Percentiles rank a stretch among this genome's conserved stretches.
These are phyloP conservation scores for Morpho helenor DNA, from an alignment of 2,888 invertebrate genomes.

Conservation along the genomic window DNA sequence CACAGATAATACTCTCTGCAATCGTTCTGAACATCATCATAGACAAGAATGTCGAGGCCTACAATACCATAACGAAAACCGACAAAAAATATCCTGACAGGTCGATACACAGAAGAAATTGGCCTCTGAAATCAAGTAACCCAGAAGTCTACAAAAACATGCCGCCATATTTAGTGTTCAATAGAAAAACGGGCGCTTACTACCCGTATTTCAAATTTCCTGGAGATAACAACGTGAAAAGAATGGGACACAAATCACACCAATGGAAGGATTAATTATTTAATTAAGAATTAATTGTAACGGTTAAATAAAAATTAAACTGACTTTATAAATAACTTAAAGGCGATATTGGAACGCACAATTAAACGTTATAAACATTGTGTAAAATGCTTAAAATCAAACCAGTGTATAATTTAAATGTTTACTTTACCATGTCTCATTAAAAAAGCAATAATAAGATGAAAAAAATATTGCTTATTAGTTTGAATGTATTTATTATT, in stretches of 20 bases:
- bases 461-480: too few relatives aligned
- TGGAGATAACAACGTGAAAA: slow-evolving; percentile 37
- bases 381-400: too few relatives aligned
- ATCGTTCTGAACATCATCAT: slow-evolving; percentile 28
- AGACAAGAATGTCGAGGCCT: slow-evolving; percentile 13
- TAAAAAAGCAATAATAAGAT: too few relatives aligned
- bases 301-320: too few relatives aligned
- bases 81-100: slow-evolving; percentile 6
- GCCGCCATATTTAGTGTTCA: slow-evolving; percentile 62
- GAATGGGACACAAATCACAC: slow-evolving; percentile 22
- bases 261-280: slow-evolving; percentile 13
- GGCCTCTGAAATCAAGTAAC: slow-evolving; percentile 31
- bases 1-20: slow-evolving; percentile 35
- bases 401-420: too few relatives aligned
- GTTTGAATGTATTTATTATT: too few relatives aligned
- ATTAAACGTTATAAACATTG: too few relatives aligned
- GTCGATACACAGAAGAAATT: slow-evolving; percentile 36
- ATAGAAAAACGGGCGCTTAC: slow-evolving; percentile 57
- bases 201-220: slow-evolving; percentile 60
- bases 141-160: slow-evolving; percentile 37
- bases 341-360: too few relatives aligned
- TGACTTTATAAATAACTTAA: too few relatives aligned
- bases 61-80: slow-evolving; percentile 16
- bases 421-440: too few relatives aligned
- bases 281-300: too few relatives aligned